phyloP scores from a whole-genome alignment of 2,797 vertebrate species.

The Protosalanx chinensis region DNA sequence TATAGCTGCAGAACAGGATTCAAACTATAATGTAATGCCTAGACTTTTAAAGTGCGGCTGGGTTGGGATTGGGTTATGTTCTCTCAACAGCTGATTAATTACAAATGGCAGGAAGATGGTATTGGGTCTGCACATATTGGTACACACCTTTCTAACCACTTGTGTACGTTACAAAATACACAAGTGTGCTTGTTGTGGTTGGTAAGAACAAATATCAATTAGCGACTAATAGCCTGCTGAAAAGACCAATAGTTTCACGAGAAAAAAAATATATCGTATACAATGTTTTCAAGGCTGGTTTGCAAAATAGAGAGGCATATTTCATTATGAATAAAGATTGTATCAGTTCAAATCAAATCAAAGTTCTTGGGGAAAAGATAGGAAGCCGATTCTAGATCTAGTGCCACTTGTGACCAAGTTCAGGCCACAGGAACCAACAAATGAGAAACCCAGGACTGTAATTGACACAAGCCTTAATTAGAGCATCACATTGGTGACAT shows the following conservation, averaged over 20 bases:
- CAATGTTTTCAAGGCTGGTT: neutral
- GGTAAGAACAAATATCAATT: conserved; percentile 32
- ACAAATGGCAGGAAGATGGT: neutral
- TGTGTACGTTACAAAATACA: neutral
- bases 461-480: conserved; percentile 31
- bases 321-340: neutral
- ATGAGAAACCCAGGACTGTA: neutral
- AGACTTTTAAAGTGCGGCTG: neutral
- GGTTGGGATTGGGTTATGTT: neutral
- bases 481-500: conserved; percentile 50
- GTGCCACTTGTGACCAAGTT: neutral
- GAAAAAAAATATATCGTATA: neutral
- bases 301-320: conserved; percentile 20
- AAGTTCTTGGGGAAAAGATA: neutral
- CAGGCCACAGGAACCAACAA: neutral
- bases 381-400: no score
- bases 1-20: neutral
- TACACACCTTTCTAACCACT: no score
- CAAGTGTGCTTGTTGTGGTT: neutral
- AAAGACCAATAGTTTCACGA: conserved; percentile 19
- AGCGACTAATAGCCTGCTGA: neutral
- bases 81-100: neutral
- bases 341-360: neutral
- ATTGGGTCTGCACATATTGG: no score
- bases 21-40: no score